Conservation (phyloP, 1,140 invertebrate species). For the Grapholita molesta region DNA sequence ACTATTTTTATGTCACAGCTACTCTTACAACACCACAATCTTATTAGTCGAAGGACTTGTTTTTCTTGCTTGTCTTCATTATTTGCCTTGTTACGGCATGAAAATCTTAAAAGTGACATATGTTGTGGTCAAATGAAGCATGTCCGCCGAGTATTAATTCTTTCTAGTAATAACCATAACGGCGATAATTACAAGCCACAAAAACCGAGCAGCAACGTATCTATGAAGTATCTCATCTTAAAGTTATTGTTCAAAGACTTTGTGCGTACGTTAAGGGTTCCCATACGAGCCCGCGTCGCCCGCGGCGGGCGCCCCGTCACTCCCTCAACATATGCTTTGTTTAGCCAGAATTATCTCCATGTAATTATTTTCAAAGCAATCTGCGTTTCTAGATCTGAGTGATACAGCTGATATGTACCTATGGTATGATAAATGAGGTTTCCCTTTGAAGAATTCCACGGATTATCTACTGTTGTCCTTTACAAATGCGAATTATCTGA, state of each 20-base stretch:
- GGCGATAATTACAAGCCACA: background rate
- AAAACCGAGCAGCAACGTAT: background rate
- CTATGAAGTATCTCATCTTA: background rate
- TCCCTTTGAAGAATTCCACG: background rate
- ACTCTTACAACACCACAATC: too few species aligned
- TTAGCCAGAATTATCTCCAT: constrained; percentile 50
- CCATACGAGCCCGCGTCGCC: constrained; percentile 55
- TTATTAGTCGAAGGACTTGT: too few species aligned
- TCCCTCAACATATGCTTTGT: constrained; percentile 59
- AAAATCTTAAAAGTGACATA: too few species aligned
- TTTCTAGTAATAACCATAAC: background rate
- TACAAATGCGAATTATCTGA: too few species aligned
- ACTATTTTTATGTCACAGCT: too few species aligned
- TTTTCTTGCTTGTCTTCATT: too few species aligned
- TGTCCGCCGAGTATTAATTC: background rate
- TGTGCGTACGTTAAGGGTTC: constrained; percentile 44
- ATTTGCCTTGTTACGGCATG: too few species aligned
- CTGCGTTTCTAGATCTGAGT: constrained; percentile 36
- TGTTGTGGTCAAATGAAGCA: background rate
- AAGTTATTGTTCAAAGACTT: constrained; percentile 16
- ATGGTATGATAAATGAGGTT: background rate
- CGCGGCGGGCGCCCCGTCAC: constrained; percentile 47
- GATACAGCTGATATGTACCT: background rate
- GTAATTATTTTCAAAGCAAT: constrained; percentile 68
- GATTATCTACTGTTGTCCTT: background rate